Evolutionary conservation across 2,797 vertebrate species (phyloP).

Genomic region (Pelodytes ibericus): DNA sequence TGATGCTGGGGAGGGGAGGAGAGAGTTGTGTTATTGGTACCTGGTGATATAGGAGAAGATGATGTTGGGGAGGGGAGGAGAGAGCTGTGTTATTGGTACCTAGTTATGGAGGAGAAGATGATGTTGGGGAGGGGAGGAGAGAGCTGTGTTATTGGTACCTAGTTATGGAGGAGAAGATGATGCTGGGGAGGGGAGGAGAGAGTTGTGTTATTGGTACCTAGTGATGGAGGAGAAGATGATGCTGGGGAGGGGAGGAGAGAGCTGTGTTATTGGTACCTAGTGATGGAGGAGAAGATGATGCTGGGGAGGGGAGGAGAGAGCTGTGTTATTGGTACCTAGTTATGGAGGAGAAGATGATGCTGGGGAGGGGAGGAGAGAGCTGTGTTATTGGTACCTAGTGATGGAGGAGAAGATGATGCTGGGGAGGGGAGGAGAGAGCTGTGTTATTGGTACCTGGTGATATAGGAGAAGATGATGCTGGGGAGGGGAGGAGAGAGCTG

Average conservation of each 20-base stretch:
- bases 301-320: neutral
- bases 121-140: conserved; percentile 2
- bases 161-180: neutral
- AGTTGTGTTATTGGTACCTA: neutral
- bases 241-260: neutral
- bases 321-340: neutral
- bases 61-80: neutral
- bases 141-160: conserved; percentile 1
- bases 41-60: neutral
- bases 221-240: neutral
- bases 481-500: neutral
- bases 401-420: neutral
- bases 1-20: neutral
- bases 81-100: conserved; percentile 6
- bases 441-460: neutral
- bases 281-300: neutral
- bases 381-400: neutral
- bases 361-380: neutral
- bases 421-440: neutral
- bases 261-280: neutral
- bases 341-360: neutral
- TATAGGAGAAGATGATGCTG: neutral
- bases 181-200: neutral
- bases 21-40: neutral
- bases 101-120: neutral